phyloP scores from a whole-genome alignment of 2,797 vertebrate genomes.

The Enteromius afrohamiltoni region DNA sequence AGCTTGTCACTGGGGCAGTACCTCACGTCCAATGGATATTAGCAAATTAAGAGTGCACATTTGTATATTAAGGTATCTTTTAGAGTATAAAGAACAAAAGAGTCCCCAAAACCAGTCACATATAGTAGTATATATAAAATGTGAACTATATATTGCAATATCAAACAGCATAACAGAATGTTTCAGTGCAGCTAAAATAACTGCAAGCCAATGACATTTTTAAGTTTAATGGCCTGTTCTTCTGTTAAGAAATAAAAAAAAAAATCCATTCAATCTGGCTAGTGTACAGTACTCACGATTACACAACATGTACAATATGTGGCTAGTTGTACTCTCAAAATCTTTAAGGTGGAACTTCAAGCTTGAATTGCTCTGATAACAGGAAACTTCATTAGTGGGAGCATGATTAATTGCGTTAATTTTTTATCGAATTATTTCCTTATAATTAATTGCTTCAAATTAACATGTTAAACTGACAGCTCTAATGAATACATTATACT shows the following conservation, averaged over 20 bases:
- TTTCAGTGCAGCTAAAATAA: not conserved
- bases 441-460: conserved; percentile 29
- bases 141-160: too few relatives aligned
- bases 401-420: conserved; percentile 9
- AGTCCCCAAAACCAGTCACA: not conserved
- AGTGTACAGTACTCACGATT: not conserved
- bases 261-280: not conserved
- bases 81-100: too few relatives aligned
- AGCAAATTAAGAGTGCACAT: too few relatives aligned
- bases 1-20: not conserved
- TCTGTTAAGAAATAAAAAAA: not conserved
- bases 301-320: not conserved
- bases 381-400: conserved; percentile 25
- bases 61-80: too few relatives aligned
- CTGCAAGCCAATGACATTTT: not conserved
- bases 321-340: not conserved
- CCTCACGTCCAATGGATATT: not conserved
- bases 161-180: not conserved
- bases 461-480: conserved; percentile 20
- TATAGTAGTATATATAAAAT: too few relatives aligned
- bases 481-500: conserved; percentile 3
- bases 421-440: conserved; percentile 9
- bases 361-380: conserved; percentile 23
- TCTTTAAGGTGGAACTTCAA: conserved; percentile 18
- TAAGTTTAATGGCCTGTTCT: not conserved